Percentiles rank a stretch among this genome's conserved stretches.
These are phyloP conservation scores for Pheosia tremula DNA, from an alignment of 2,888 invertebrate species.

Conservation along the genomic window DNA sequence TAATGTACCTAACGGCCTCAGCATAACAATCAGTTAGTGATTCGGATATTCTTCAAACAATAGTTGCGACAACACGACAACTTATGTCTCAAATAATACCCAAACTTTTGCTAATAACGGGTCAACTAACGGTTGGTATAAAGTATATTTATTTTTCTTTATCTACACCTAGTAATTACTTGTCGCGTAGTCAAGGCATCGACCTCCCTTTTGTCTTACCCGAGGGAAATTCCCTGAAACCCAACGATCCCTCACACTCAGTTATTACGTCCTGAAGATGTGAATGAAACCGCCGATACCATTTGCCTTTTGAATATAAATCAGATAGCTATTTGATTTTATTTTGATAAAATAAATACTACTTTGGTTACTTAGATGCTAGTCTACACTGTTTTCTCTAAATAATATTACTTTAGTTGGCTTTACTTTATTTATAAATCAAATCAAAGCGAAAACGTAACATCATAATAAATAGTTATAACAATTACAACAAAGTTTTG, in stretches of 20 bases:
- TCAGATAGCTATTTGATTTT: conserved; percentile 29
- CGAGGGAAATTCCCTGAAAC: conserved; percentile 46
- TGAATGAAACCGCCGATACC: conserved; percentile 39
- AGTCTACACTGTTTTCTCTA: not conserved
- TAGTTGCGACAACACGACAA: too few relatives aligned
- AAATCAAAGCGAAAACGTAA: too few relatives aligned
- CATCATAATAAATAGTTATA: too few relatives aligned
- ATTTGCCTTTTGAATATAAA: conserved; percentile 53
- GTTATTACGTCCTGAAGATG: conserved; percentile 51
- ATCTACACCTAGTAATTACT: conserved; percentile 51
- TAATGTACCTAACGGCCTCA: too few relatives aligned
- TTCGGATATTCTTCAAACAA: too few relatives aligned
- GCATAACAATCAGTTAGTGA: too few relatives aligned
- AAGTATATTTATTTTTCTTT: conserved; percentile 15
- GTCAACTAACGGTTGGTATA: not conserved
- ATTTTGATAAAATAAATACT: conserved; percentile 21
- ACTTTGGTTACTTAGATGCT: conserved; percentile 6
- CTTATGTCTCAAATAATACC: too few relatives aligned
- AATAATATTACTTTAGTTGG: not conserved
- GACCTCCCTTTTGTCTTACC: conserved; percentile 16
- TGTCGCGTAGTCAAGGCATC: conserved; percentile 33
- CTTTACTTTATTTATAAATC: too few relatives aligned
- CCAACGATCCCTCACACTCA: conserved; percentile 45
- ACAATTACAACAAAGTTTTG: too few relatives aligned
- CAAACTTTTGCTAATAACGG: too few relatives aligned